Conservation (phyloP, 2,113 vertebrate species). For the Lamprologus ornatipinnis region DNA sequence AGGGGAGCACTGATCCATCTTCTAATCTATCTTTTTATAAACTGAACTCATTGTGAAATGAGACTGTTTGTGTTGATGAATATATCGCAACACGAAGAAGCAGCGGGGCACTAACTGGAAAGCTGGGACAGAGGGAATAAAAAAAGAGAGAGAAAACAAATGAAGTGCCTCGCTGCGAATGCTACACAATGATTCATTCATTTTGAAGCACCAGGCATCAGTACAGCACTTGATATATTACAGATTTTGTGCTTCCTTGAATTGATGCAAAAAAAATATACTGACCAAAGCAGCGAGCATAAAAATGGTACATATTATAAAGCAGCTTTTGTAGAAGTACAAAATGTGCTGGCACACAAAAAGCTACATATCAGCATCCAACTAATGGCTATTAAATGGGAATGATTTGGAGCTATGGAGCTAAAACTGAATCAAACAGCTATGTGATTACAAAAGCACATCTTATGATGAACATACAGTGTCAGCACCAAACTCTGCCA, state of each 20-base stretch:
- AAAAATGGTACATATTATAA: not conserved
- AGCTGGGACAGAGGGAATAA: not conserved
- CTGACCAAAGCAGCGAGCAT: not conserved
- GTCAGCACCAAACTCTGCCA: not conserved
- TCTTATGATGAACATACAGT: not conserved
- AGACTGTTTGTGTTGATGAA: not conserved
- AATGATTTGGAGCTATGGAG: not conserved
- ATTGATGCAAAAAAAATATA: not conserved
- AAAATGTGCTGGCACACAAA: not conserved
- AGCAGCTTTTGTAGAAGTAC: not conserved
- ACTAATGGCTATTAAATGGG: not conserved
- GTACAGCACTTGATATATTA: not conserved
- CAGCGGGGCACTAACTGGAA: not conserved
- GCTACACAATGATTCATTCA: not conserved
- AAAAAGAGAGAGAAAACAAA: not conserved
- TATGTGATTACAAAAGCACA: not conserved
- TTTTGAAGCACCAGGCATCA: not conserved
- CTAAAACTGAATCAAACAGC: not conserved
- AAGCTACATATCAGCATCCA: not conserved
- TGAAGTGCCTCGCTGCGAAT: not conserved
- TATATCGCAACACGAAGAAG: not conserved
- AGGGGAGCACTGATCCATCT: not conserved
- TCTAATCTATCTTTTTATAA: not conserved
- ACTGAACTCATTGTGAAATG: not conserved
- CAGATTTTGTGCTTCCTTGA: not conserved